Conservation (phyloP, 2,113 vertebrate genomes). For the Otus sunia region DNA sequence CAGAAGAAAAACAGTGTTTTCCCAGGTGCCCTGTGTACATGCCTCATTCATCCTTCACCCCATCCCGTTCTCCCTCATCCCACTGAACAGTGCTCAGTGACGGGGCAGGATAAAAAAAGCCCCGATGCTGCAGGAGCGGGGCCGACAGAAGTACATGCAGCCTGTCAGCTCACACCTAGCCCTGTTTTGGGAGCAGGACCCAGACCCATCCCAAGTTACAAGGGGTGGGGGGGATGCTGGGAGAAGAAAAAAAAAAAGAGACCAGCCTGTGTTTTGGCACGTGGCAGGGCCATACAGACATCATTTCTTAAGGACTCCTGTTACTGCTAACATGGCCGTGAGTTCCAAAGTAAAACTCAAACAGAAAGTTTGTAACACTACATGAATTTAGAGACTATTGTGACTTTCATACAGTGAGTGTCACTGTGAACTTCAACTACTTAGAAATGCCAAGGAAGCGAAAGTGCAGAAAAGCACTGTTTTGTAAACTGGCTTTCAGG, state of each 20-base stretch:
- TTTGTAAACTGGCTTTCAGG: neutral
- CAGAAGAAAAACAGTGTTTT: neutral
- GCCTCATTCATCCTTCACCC: neutral
- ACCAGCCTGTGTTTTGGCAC: neutral
- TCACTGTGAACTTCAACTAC: neutral
- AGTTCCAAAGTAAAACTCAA: neutral
- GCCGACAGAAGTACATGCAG: neutral
- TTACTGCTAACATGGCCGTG: fast-evolving
- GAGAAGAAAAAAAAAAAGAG: too few species aligned
- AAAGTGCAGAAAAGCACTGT: neutral
- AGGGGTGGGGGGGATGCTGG: fast-evolving
- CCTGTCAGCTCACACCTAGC: neutral
- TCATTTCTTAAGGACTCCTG: neutral
- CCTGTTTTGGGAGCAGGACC: neutral
- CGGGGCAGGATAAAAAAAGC: neutral
- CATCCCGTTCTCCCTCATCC: neutral
- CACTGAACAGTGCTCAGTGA: neutral
- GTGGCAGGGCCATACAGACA: too few species aligned
- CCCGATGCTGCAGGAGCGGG: neutral
- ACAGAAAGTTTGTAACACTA: neutral
- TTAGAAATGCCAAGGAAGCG: neutral
- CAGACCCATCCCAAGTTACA: neutral
- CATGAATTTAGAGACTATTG: fast-evolving
- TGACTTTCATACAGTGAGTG: neutral
- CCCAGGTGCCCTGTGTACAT: neutral